Base-by-base conservation (phyloP, 2,888 invertebrate species). In the Operophtera brumata region DNA sequence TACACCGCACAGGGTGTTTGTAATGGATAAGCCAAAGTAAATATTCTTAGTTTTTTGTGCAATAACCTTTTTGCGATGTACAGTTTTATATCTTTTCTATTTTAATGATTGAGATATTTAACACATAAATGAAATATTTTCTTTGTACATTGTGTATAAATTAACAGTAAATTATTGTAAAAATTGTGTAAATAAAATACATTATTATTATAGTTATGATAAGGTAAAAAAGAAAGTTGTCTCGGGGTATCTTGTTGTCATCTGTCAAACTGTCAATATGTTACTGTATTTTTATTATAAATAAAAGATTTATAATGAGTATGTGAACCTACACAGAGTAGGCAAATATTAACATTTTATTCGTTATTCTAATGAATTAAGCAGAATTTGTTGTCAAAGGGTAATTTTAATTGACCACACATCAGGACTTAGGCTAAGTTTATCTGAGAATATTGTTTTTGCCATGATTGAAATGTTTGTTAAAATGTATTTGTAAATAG, bases 21-120 rank as follows among this genome's bases (percentile, higher is more conserved):
- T 84, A 82, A 86, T 84, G 79, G 82, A 83, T 86, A 87, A 88
- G 86, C 89, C 89, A 89, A 89, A 90, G 89, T 84, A 87, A 85
- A 80, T 84, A 75, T 84, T 80, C 67, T 84, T 86, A 86, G 81
- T 86, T 86, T 78, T 77, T 84, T 83, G 89, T 90, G 89, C 89
- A 90, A 88, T 89, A 88, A 78, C 70, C 75, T 69, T 76, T 86
- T 89, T 89, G 88, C 88, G 80, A 82, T 89, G 88, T 89, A 88
- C 83, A 86, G 86, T 82, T 78, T 75, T 78, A 77, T 77, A 79
- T 80, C 73, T 79, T 78, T 75, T 80, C 77, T 80, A 66, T 69
- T 61, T 59, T 66, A 77, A 75, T 74, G 66, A 78, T 74, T 73
- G 70, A 78, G 75, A 77, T 76, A 75, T 77, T 69, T 67, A 70